phyloP scores from a whole-genome alignment of 2,113 vertebrate genomes.

The Sinocyclocheilus anshuiensis region DNA sequence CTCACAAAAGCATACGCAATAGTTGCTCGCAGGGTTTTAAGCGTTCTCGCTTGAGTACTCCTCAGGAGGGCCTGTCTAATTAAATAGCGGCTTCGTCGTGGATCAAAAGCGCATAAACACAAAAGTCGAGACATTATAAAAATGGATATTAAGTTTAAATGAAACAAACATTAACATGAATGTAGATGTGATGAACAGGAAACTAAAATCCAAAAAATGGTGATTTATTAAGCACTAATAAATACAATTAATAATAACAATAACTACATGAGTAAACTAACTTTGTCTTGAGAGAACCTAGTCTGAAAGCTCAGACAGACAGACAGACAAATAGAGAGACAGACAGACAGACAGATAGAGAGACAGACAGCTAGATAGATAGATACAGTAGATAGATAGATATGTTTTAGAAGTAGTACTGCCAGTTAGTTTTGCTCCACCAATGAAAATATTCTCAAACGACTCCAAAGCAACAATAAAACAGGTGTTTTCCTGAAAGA shows the following conservation, averaged over 20 bases:
- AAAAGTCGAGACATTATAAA: background rate
- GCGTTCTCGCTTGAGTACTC: conserved; percentile 4
- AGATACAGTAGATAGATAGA: background rate
- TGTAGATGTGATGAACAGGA: background rate
- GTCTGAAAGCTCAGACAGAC: background rate
- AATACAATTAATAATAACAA: background rate
- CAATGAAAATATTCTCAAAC: background rate
- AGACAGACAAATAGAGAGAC: no score
- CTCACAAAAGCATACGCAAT: background rate
- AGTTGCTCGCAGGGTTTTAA: background rate
- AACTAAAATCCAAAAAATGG: background rate
- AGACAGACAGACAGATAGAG: no score
- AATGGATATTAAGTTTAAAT: background rate
- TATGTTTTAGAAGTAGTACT: background rate
- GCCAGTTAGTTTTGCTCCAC: background rate
- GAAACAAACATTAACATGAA: background rate
- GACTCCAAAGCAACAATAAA: background rate
- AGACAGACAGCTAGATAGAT: background rate
- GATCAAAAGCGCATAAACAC: background rate
- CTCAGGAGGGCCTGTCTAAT: conserved; percentile 24
- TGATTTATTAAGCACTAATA: background rate
- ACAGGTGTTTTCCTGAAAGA: background rate
- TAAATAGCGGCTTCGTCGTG: conserved; percentile 11
- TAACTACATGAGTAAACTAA: background rate
- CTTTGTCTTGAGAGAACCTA: background rate